A percentile compares a stretch with the other conserved stretches of the same genome.
Evolutionary conservation across 2,113 vertebrate species (phyloP).

Genomic region (Cinclus mexicanus): DNA sequence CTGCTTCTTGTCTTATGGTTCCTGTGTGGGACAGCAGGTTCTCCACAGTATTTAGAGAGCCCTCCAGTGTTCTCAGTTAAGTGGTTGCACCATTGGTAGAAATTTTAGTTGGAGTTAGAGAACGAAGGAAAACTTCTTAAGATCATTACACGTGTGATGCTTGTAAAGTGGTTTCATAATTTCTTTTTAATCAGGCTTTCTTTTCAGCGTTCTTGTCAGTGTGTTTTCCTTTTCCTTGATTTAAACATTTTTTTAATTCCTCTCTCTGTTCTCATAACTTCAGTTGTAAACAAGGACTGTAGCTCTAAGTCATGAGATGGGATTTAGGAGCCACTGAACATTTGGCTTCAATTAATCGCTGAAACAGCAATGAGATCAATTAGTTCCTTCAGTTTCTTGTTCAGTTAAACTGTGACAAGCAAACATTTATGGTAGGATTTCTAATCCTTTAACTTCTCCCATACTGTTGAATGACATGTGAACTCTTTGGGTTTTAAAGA

Average conservation of each 20-base stretch:
- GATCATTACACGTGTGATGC: background rate
- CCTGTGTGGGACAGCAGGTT: background rate
- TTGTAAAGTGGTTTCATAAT: background rate
- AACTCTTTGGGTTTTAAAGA: background rate
- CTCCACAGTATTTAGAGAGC: background rate
- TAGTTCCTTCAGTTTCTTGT: constrained; percentile 2
- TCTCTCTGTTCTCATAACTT: background rate
- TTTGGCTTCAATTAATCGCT: background rate
- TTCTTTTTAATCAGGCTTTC: background rate
- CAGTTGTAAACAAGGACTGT: background rate
- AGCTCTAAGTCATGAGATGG: background rate
- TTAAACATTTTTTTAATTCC: background rate
- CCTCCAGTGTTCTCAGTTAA: background rate
- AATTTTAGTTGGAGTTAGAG: background rate
- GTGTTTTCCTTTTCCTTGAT: background rate
- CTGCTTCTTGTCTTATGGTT: background rate
- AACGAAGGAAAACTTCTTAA: background rate
- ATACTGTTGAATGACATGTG: background rate
- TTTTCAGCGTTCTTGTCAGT: background rate
- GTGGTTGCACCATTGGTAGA: background rate
- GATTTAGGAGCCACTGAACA: background rate
- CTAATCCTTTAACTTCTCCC: background rate
- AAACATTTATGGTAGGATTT: background rate
- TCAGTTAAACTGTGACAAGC: background rate
- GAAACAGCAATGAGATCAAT: background rate